Evolutionary conservation across 2,113 vertebrate genomes (phyloP).

Genomic region (Craseonycteris thonglongyai): DNA sequence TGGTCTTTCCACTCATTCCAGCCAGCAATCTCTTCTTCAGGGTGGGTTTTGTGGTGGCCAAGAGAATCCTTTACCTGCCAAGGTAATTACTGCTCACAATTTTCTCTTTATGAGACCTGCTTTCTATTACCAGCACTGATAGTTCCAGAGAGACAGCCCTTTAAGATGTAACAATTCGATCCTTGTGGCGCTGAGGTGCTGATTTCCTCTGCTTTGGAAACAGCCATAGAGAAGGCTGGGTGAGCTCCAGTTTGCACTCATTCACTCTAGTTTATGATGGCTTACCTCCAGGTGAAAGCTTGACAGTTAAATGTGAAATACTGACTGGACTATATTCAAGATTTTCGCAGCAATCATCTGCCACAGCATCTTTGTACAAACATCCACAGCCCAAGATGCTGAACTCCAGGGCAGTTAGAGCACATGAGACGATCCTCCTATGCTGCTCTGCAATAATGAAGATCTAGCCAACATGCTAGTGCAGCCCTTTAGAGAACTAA

Average conservation of each 20-base stretch:
- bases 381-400: not conserved
- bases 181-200: not conserved
- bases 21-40: slow-evolving; percentile 98
- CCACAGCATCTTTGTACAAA: not conserved
- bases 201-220: not conserved
- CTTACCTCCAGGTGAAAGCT: not conserved
- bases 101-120: slow-evolving; percentile 54
- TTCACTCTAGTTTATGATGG: not conserved
- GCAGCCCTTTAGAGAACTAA: not conserved
- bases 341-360: not conserved
- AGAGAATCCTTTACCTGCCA: slow-evolving; percentile 97
- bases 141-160: not conserved
- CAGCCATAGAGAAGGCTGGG: not conserved
- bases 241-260: not conserved
- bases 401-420: not conserved
- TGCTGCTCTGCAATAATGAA: not conserved
- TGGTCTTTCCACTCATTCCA: slow-evolving; percentile 94
- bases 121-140: not conserved
- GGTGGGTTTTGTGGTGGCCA: slow-evolving; percentile 95
- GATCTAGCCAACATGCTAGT: fast-evolving
- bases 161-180: not conserved
- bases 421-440: not conserved
- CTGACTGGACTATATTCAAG: not conserved
- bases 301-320: not conserved
- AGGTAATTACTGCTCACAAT: slow-evolving; percentile 82